A percentile compares a stretch with the other conserved stretches of the same genome.
phyloP scores from a whole-genome alignment of 2,888 invertebrate species.

The Halocaridina rubra region DNA sequence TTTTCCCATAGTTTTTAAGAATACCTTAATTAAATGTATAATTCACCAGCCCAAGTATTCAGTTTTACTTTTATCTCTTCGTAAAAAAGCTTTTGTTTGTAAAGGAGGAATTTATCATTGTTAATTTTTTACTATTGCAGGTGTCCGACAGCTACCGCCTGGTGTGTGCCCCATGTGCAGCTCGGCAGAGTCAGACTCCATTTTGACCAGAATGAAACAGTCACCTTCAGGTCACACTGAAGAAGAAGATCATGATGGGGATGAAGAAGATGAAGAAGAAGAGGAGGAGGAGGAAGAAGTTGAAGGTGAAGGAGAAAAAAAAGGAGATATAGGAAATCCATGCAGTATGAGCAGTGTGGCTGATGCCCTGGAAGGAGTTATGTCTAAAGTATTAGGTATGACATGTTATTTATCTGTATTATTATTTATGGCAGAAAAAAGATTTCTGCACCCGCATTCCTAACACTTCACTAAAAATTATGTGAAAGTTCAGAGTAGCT shows the following conservation, averaged over 20 bases:
- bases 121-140: too few relatives aligned
- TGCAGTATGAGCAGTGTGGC: constrained; percentile 34
- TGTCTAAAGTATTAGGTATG: constrained; percentile 44
- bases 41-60: too few relatives aligned
- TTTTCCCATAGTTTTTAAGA: too few relatives aligned
- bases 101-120: too few relatives aligned
- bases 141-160: not conserved
- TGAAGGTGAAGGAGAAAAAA: constrained; percentile 10
- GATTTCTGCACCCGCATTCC: too few relatives aligned
- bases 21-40: too few relatives aligned
- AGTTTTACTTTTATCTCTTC: too few relatives aligned
- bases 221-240: constrained; percentile 1
- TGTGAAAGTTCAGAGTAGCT: too few relatives aligned
- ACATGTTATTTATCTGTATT: too few relatives aligned
- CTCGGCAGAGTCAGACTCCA: not conserved
- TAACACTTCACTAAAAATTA: too few relatives aligned
- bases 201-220: not conserved
- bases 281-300: constrained; percentile 34
- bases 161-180: not conserved
- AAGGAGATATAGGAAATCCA: not conserved
- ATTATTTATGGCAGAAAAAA: too few relatives aligned
- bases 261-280: constrained; percentile 44
- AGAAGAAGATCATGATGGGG: constrained; percentile 51
- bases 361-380: constrained; percentile 40
- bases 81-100: too few relatives aligned